phyloP scores from a whole-genome alignment of 1,140 invertebrate species.

The Leptopilina boulardi region DNA sequence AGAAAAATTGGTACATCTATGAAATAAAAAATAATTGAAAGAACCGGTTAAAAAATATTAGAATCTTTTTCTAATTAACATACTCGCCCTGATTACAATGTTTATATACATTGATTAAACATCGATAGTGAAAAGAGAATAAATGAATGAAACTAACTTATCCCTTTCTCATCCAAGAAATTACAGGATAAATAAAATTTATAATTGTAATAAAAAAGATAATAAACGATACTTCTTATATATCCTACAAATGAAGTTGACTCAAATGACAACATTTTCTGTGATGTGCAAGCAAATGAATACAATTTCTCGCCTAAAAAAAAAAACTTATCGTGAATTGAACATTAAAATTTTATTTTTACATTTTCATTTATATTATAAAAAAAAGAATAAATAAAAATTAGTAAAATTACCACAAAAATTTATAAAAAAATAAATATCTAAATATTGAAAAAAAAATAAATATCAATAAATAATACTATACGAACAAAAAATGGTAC shows the following conservation, averaged over 20 bases:
- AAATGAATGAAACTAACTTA: constrained; percentile 21
- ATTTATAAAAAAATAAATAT: no score
- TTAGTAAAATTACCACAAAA: no score
- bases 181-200: constrained; percentile 4
- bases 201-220: constrained; percentile 4
- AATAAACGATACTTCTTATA: not conserved
- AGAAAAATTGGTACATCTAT: not conserved
- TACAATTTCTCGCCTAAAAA: not conserved
- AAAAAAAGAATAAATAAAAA: no score
- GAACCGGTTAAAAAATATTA: not conserved
- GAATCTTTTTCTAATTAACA: not conserved
- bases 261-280: not conserved
- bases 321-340: no score
- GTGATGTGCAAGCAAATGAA: not conserved
- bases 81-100: not conserved
- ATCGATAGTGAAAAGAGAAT: not conserved
- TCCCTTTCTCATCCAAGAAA: constrained; percentile 23
- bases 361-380: no score
- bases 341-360: not conserved
- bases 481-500: not conserved
- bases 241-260: not conserved
- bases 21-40: not conserved
- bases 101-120: not conserved
- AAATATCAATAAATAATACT: no score
- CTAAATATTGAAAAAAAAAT: no score